Evolutionary conservation across 1,140 invertebrate genomes (phyloP), one percentile per base, ranked within the genome.

Genomic region (Papilio glaucus): DNA sequence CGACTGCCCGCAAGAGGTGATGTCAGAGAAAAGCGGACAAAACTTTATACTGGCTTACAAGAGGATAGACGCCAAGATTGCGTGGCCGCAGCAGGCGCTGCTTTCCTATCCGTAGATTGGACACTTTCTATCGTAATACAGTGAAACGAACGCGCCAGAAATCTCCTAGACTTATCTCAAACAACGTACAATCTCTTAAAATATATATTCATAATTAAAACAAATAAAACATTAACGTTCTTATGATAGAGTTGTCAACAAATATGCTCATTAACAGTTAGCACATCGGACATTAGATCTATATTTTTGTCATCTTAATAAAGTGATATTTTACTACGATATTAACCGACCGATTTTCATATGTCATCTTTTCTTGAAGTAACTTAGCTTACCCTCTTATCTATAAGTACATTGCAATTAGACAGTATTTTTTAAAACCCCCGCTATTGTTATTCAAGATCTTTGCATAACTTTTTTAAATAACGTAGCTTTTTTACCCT

Each of bases 31-130:
- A 71, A 95, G 94, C 76, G 96, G 96, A 49, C 96, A 96, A 86
- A 96, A 98, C 80, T 98, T 97, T 89, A 96, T 98, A 84, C 96
- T 99, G 85, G 98, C 98, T 0, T 99, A 98, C 93, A 99, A 99
- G 93, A 94, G 98, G 60, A 97, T 97, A 83, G 98, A 98, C 86
- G 98, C 98, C 13, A 99, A 99, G 94, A 99, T 99, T 80, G 98
- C 98, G 60, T 99, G 98, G 98, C 98, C 98, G 4, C 96, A 94
- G 71, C 93, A 94, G 72, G 93, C 93, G 0, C 53, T 94, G 24
- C 79, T 89, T 7, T 94, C 93, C 33, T 93, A 90, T 75, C 92
- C 93, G 1, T 93, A 88, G 80, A 74, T 4, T 42, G n/a, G n/a
- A 21, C 21, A 37, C 29, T 71, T 53, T 62, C 39, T 70, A 53